phyloP scores from a whole-genome alignment of 1,140 invertebrate species.

The Holotrichia oblita region DNA sequence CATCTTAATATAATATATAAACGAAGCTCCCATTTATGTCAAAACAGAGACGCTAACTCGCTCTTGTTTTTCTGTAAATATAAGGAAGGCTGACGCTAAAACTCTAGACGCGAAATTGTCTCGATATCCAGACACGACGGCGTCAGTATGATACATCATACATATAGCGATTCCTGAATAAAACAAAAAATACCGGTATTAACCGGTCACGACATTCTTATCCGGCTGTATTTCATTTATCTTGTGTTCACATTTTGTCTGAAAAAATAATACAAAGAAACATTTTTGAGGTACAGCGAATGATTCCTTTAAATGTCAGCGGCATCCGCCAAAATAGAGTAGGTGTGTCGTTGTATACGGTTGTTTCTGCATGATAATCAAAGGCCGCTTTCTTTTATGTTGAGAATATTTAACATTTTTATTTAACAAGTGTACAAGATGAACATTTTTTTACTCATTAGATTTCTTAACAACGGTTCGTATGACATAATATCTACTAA shows the following conservation, averaged over 20 bases:
- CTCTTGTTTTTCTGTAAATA: slow-evolving; percentile 21
- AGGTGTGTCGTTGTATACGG: too few species aligned
- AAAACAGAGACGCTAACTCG: background rate
- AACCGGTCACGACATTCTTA: background rate
- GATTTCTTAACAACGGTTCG: too few species aligned
- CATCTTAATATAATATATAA: background rate
- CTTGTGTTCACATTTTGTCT: background rate
- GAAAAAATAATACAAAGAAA: background rate
- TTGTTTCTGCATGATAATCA: too few species aligned
- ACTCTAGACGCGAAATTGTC: background rate
- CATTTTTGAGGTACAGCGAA: background rate
- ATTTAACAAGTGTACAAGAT: too few species aligned
- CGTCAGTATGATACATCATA: background rate
- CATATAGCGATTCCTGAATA: background rate
- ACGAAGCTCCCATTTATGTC: background rate
- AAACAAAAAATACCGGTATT: slow-evolving; percentile 1
- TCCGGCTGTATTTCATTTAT: background rate
- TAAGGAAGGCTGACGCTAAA: background rate
- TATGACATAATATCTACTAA: too few species aligned
- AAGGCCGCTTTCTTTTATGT: too few species aligned
- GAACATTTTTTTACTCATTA: too few species aligned
- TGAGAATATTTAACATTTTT: too few species aligned
- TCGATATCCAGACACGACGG: background rate
- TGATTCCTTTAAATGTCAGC: background rate
- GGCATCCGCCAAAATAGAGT: too few species aligned